Conservation (phyloP, 2,113 vertebrate genomes). For the Dicentrarchus labrax region DNA sequence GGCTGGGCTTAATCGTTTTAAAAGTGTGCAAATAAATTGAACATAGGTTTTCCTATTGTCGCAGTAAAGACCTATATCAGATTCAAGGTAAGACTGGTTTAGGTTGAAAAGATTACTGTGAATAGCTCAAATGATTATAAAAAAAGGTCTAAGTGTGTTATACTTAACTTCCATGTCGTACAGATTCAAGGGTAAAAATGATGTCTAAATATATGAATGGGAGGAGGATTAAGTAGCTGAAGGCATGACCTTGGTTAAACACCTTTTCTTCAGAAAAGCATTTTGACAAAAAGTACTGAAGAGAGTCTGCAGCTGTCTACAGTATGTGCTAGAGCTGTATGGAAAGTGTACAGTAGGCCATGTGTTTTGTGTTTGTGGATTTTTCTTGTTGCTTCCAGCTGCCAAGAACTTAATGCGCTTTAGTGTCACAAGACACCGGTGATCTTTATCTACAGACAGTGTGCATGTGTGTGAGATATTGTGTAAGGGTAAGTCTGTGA, state of each 20-base stretch:
- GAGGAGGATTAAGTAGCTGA: conserved; percentile 5
- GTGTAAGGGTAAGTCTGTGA: conserved; percentile 22
- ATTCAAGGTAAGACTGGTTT: background rate
- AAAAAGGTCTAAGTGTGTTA: conserved; percentile 4
- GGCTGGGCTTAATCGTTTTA: background rate
- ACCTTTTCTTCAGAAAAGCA: conserved; percentile 9
- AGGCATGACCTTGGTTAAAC: conserved; percentile 16
- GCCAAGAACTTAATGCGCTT: conserved; percentile 49
- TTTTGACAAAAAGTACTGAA: conserved; percentile 13
- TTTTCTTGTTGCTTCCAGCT: conserved; percentile 38
- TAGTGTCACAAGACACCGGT: conserved; percentile 16
- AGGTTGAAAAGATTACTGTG: background rate
- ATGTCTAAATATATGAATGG: conserved; percentile 18
- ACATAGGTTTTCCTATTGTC: background rate
- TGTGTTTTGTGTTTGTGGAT: conserved; percentile 44
- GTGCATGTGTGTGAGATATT: conserved; percentile 13
- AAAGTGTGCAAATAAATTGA: conserved; percentile 1
- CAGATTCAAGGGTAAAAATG: conserved; percentile 11
- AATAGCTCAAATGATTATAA: background rate
- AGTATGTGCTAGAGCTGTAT: conserved; percentile 48
- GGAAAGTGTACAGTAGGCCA: conserved; percentile 34
- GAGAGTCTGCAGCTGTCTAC: conserved; percentile 41
- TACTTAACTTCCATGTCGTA: background rate
- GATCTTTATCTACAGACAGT: conserved; percentile 31
- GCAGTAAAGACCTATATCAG: background rate